phyloP scores from a whole-genome alignment of 2,113 vertebrate genomes.

The Vombatus ursinus region DNA sequence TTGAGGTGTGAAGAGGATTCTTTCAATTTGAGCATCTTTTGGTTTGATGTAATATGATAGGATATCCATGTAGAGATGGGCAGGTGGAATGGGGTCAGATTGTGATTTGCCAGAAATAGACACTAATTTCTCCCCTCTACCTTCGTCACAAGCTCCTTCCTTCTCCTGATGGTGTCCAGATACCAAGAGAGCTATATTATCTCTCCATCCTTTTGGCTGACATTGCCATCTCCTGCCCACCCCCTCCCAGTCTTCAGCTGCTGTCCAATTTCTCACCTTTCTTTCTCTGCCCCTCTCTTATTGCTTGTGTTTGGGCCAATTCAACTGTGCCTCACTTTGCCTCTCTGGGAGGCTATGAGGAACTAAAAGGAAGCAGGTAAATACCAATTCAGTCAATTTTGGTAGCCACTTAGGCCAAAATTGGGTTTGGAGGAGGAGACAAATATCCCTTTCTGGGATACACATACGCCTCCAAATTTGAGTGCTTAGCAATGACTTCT shows the following conservation, averaged over 20 bases:
- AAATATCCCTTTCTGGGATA: neutral
- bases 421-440: neutral
- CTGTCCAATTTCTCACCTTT: neutral
- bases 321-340: neutral
- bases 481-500: neutral
- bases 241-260: neutral
- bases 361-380: neutral
- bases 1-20: neutral
- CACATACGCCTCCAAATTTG: neutral
- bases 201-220: neutral
- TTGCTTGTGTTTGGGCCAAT: neutral
- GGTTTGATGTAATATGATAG: neutral
- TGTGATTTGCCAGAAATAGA: neutral
- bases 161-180: neutral
- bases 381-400: neutral
- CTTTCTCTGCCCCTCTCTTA: neutral
- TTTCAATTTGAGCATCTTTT: neutral
- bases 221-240: neutral
- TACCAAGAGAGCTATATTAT: neutral
- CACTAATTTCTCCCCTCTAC: neutral
- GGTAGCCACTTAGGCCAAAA: neutral
- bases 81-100: neutral
- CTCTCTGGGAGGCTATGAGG: neutral
- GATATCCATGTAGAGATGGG: neutral
- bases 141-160: neutral